Evolutionary conservation across 1,140 invertebrate species (phyloP), one percentile per base, ranked within the genome.

Genomic region (Pseudachorutes palmiensis): DNA sequence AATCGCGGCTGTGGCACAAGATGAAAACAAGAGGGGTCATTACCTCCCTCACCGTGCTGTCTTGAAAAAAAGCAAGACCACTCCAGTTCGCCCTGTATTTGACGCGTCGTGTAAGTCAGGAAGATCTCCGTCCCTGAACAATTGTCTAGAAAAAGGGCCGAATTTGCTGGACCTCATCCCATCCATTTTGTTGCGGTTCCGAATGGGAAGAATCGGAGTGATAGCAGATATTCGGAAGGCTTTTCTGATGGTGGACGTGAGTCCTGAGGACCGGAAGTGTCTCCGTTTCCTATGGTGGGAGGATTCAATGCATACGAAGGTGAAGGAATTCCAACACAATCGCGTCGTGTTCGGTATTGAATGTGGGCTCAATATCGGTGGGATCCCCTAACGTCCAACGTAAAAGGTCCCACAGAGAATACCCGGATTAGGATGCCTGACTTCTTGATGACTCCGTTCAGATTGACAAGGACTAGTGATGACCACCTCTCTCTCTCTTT

Each of bases 261-360:
- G 19, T 9, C 36, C 9, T 12, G 19, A 45, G 36, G 36, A 45
- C 36, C 9, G 36, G 5, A 71, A 78, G 61, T 74, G 68, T 67
- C 30, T 78, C 0, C 59, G 75, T n/a, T 79, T 79, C 66, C 55
- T 79, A 2, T 79, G 77, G 77, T 63, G 65, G 29, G 31, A 61
- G 28, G 24, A 36, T 36, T 16, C 51, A 29, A 62, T 66, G 58
- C 66, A 48, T 16, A 62, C 65, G 22, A 69, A 73, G 57, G 2
- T 30, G 1, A 22, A 49, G 12, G 59, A 59, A n/a, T 76, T 69
- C 58, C 48, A 73, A 30, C 72, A 78, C 69, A 41, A 60, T n/a
- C 57, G 78, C 3, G 76, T 73, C 0, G 62, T 72, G 3, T 74
- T 74, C 65, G 73, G 69, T 45, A 32, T 71, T 1, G 55, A 16